Base-by-base conservation (phyloP, 1,140 invertebrate genomes). In the Zaprionus inermis region DNA sequence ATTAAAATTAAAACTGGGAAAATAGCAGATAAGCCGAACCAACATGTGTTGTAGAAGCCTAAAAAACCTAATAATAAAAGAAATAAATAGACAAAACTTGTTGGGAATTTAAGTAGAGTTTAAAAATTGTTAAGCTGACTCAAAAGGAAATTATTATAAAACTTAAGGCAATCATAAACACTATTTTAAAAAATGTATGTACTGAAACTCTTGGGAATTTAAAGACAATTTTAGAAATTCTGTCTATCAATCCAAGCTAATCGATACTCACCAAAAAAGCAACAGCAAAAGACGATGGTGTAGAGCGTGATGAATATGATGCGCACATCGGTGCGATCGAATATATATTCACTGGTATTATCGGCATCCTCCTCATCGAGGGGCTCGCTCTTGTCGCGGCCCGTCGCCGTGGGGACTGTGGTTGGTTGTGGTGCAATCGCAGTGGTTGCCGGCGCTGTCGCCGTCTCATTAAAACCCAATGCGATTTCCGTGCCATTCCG, bases 251-350 rank as follows among this genome's bases (percentile, higher is more conserved):
- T 10, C 12, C 34, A 41, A 2, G 16, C 18, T 7, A 3, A 11
- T 12, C 2, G 16, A 5, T 49, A 94, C 94, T 95, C 73, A 95
- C 94, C 94, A 71, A 95, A 94, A 80, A 95, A 94, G 69, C 94
- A 95, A 63, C 93, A 93, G 81, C 94, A 93, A 82, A 95, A 95
- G 3, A 95, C 94, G 58, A 95, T 85, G 0, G 94, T 93, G 84
- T 95, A 95, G 7, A 95, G 86, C 0, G 92, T 93, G 60, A 94
- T 93, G 83, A 95, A 95, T 61, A 95, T 93, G 16, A 93, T 90
- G 71, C 93, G 93, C 14, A 95, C 92, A 59, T 94, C 94, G 36
- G 91, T 92, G 52, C 94, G 92, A 89, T 95, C 94, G 69, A 94
- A 94, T 41, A 94, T 94, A 73, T 94, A 94, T 32, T 94, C 93